Base-by-base conservation (phyloP, 1,140 invertebrate genomes). In the Dufourea novaeangliae region DNA sequence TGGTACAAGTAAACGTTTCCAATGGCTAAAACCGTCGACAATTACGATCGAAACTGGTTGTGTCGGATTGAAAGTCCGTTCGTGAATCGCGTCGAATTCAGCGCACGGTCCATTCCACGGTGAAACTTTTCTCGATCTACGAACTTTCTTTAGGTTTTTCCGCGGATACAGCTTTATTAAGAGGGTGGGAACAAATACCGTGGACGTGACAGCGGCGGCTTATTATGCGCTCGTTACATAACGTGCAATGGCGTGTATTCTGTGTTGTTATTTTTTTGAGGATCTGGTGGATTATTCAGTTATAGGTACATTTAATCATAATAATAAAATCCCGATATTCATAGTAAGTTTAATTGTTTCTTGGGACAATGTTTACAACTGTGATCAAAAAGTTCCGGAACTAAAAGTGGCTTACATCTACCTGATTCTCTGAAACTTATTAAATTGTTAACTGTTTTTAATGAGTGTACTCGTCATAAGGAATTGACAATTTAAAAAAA, bases 161-260 rank as follows among this genome's bases (percentile, higher is more conserved):
- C 20, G 14, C 59, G 46, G 54, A 57, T 57, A 32, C 27, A 37
- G 71, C 71, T 74, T 74, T 67, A 74, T 74, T 67, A 67, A n/a
- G n/a, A n/a, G n/a, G 71, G 39, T 46, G 37, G 29, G 56, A 67
- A 74, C 71, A 74, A 74, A 74, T 74, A 54, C 67, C 62, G 62
- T 12, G 50, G 6, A 67, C 71, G 71, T 74, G 71, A 66, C 62
- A 32, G 22, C 10, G 22, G 34, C 5, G 4, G 41, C 27, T 67
- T 66, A 41, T 66, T 66, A 62, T 37, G 52, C 46, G 27, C 1
- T 1, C 22, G 17, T 17, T 62, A 63, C 63, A 72, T 20, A 50
- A 2, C 17, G 7, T 29, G 3, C 8, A 2, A 2, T 8, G 2
- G 8, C 44, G 25, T 27, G 32, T 37, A 68, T 57, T 17, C 46